These are phyloP conservation scores for Pachymerium ferrugineum DNA, from an alignment of 2,888 invertebrate genomes.

Conservation along the genomic window DNA sequence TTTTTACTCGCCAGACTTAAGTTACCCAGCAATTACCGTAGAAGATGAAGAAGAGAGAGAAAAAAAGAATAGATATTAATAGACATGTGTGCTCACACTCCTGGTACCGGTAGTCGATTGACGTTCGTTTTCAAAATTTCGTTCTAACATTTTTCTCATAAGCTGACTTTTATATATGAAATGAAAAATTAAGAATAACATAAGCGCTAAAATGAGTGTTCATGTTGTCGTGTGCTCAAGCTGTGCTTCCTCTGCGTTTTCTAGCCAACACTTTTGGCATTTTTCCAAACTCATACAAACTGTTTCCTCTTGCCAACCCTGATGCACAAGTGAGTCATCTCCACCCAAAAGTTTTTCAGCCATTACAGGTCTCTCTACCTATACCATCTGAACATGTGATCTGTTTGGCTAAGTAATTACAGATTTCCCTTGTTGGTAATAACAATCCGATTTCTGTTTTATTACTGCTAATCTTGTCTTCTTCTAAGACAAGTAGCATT, in stretches of 20 bases:
- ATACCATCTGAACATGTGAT: constrained; percentile 17
- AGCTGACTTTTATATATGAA: too few relatives aligned
- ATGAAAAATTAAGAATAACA: background rate
- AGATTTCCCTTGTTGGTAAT: too few relatives aligned
- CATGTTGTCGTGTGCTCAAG: background rate
- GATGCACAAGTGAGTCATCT: constrained; percentile 22
- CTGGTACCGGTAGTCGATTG: too few relatives aligned
- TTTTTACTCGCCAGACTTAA: background rate
- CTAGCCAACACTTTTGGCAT: constrained; percentile 11
- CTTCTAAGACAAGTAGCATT: too few relatives aligned
- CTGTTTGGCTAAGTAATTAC: too few relatives aligned
- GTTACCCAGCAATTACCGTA: background rate
- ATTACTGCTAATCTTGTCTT: too few relatives aligned
- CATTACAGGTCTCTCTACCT: background rate
- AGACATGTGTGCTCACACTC: background rate
- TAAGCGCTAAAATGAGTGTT: background rate
- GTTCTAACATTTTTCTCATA: too few relatives aligned
- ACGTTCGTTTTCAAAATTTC: too few relatives aligned
- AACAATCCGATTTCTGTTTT: too few relatives aligned
- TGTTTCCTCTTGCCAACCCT: constrained; percentile 23
- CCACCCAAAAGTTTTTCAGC: constrained; percentile 27
- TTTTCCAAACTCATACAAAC: constrained; percentile 1
- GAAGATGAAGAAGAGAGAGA: background rate
- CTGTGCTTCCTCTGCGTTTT: constrained; percentile 5
- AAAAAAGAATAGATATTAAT: background rate